Evolutionary conservation across 2,113 vertebrate genomes (phyloP), one percentile per base, ranked within the genome.

Genomic region (Accipiter virgatus): DNA sequence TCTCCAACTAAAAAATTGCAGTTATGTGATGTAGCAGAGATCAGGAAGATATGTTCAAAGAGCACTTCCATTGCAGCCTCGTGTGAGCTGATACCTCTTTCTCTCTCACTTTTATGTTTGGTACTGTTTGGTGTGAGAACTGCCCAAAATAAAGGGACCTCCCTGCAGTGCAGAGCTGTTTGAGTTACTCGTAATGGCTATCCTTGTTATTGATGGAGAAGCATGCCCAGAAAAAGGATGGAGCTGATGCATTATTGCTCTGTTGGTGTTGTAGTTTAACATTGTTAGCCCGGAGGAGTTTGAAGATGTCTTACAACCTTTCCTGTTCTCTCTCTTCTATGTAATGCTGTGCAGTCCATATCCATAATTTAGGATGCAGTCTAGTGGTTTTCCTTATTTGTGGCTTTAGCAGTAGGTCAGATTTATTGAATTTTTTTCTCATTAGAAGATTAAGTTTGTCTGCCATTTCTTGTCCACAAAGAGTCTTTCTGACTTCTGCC

Each of bases 401-500:
- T 40, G 32, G 32, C 45, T 91, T 67, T 50, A 96, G 67, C 48
- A 58, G 34, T 68, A 23, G 36, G 50, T 73, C 48, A 75, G 56
- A 82, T 70, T 42, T 48, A 79, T 32, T 55, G 50, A 56, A 3
- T 80, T 67, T 93, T 93, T 93, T 88, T 86, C 47, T 86, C 34
- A 2, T 77, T 78, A 86, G 90, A 45, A 82, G 72, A 40, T 91
- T 43, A 42, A 88, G 34, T 61, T 83, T 90, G 59, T 87, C 50
- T 81, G 55, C 58, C 8, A 3, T n/a, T 55, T 59, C 52, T 71
- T 22, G 45, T 73, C 70, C 80, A 5, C 45, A 34, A 50, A 56
- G 79, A 86, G 14, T 11, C 70, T 94, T 74, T 86, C 80, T 88
- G 92, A 73, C 40, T 93, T 86, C 73, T 97, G 91, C 67, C 68